These are phyloP conservation scores for chimpanzee (Pan troglodytes) DNA, from an alignment of 2,113 vertebrate species.

Conservation along the genomic window NHGRI_mPanTro3-v2.1_pri NC_072419.2:24412501-24413000, in stretches of 20 bases:
- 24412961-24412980: not conserved
- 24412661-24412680: not conserved
- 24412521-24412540: not conserved
- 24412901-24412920: not conserved
- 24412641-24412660: accelerated
- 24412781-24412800: not conserved
- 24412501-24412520: not conserved
- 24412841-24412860: not conserved
- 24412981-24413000: not conserved
- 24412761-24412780: not conserved
- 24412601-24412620: not conserved
- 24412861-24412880: not conserved
- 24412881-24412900: accelerated
- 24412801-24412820: not conserved
- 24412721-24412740: not conserved
- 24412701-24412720: no score
- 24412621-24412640: not conserved
- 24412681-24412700: not conserved
- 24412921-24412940: not conserved
- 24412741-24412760: not conserved
- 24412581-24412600: not conserved
- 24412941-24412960: not conserved
- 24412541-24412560: not conserved
- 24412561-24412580: not conserved
- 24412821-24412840: no score